Conservation (phyloP, 2,113 vertebrate genomes). For the Corythornis vintsioides region DNA sequence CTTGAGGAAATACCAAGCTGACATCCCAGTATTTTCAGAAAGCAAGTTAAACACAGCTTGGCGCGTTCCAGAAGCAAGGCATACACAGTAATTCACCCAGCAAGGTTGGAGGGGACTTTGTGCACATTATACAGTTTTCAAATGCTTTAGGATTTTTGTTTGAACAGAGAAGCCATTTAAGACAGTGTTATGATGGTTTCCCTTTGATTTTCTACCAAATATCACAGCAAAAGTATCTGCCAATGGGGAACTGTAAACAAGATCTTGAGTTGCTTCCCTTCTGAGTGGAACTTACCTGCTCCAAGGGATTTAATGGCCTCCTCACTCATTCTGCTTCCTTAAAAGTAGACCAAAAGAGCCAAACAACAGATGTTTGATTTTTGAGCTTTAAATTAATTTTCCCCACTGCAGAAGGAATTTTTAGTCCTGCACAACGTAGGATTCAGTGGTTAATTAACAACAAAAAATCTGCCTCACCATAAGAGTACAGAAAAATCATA, state of each 20-base stretch:
- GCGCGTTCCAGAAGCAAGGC: neutral
- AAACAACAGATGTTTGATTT: conserved; percentile 37
- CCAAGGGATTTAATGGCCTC: conserved; percentile 31
- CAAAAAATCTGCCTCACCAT: neutral
- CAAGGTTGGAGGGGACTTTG: neutral
- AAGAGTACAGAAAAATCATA: neutral
- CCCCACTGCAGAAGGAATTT: neutral
- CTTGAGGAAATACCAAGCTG: conserved; percentile 47
- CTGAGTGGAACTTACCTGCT: conserved; percentile 47
- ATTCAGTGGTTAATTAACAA: neutral
- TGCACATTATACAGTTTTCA: neutral
- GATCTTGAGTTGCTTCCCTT: conserved; percentile 58
- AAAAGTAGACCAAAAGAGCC: conserved; percentile 36
- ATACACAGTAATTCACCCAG: conserved; percentile 17
- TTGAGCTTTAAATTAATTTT: conserved; percentile 20
- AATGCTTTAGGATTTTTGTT: conserved; percentile 8
- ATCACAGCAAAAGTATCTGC: conserved; percentile 41
- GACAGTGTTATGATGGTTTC: neutral
- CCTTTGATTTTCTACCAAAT: conserved; percentile 62
- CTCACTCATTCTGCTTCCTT: conserved; percentile 30
- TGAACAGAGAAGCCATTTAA: conserved; percentile 42
- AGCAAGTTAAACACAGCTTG: conserved; percentile 42
- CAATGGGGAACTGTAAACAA: conserved; percentile 35
- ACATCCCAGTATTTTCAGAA: conserved; percentile 38
- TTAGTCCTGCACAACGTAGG: neutral